phyloP scores from a whole-genome alignment of 1,140 invertebrate genomes.

The Drosophila bifasciata region DNA sequence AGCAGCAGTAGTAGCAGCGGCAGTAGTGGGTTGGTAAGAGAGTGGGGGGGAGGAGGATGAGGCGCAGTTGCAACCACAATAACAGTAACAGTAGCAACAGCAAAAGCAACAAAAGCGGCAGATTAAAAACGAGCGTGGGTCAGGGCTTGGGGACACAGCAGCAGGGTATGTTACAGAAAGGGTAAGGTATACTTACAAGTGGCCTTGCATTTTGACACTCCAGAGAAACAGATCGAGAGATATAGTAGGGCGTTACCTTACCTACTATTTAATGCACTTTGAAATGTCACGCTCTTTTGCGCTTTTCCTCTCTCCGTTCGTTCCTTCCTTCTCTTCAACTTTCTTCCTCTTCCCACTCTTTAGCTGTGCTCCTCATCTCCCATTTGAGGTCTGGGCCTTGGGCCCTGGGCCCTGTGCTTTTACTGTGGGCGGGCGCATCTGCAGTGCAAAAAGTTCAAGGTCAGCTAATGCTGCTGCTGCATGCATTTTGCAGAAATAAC shows the following conservation, averaged over 20 bases:
- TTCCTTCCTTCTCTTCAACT: no score
- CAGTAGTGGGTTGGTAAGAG: constrained; percentile 49
- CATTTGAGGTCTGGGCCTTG: no score
- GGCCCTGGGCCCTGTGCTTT: constrained; percentile 12
- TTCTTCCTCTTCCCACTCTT: no score
- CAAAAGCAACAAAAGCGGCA: constrained; percentile 36
- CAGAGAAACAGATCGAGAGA: neutral
- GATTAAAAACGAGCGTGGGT: constrained; percentile 59
- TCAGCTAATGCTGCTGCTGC: constrained; percentile 30
- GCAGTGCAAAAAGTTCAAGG: constrained; percentile 75
- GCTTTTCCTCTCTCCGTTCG: no score
- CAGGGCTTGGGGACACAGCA: constrained; percentile 32
- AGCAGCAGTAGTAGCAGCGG: constrained; percentile 32
- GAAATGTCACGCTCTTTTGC: neutral
- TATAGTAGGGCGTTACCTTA: neutral
- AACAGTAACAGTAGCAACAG: constrained; percentile 33
- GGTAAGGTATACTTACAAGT: constrained; percentile 4
- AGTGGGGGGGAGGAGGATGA: constrained; percentile 11
- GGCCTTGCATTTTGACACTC: neutral
- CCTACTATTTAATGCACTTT: no score
- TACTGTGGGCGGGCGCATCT: constrained; percentile 36
- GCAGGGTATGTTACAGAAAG: no score
- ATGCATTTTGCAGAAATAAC: constrained; percentile 66
- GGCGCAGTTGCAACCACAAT: constrained; percentile 22
- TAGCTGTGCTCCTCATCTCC: no score